Base-by-base conservation (phyloP, 1,140 invertebrate genomes). In the Drosophila sulfurigaster region DNA sequence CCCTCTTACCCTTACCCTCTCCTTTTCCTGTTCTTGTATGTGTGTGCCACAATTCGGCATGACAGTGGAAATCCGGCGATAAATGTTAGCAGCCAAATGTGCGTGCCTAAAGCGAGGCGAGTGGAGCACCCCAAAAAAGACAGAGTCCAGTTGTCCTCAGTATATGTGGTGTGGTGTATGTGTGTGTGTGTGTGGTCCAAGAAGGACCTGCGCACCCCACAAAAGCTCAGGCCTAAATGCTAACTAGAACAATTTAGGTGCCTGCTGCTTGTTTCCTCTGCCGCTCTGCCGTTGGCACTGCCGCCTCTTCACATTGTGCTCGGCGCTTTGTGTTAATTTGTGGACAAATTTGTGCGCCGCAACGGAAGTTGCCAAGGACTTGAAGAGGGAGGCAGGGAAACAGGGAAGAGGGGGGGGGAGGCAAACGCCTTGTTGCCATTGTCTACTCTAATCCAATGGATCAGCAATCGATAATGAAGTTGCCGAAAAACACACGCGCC, bases 61-160 rank as follows among this genome's bases (percentile, higher is more conserved):
- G 85, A 89, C 85, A 89, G 81, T 89, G 85, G 85, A 88, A 88
- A 89, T 88, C 85, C 85, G 85, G 86, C 85, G 85, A 88, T 88
- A 88, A 88, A 88, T 88, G 85, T 88, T 89, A 89, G 85, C 81
- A 88, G 80, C 81, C 46, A 87, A 88, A 89, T 88, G 83, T 88
- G 85, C 78, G 83, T 88, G 85, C 85, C 80, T 66, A 78, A 3
- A 25, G 63, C 59, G 66, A 79, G 71, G 82, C 20, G 20, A 25
- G 3, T 25, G 3, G 20, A 25, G 20, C 20, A 25, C 20, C 20
- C 64, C 71, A 58, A 15, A 32, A 49, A 2, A 4, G 4, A 7
- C 32, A 58, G 5, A 15, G 25, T 8, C 35, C 8, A 16, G 10
- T 30, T 6, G 28, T 15, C 51, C 51, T 51, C 20, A 25, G 20